These are phyloP conservation scores for Trachurus trachurus DNA, from an alignment of 2,797 vertebrate genomes.

Conservation along the genomic window DNA sequence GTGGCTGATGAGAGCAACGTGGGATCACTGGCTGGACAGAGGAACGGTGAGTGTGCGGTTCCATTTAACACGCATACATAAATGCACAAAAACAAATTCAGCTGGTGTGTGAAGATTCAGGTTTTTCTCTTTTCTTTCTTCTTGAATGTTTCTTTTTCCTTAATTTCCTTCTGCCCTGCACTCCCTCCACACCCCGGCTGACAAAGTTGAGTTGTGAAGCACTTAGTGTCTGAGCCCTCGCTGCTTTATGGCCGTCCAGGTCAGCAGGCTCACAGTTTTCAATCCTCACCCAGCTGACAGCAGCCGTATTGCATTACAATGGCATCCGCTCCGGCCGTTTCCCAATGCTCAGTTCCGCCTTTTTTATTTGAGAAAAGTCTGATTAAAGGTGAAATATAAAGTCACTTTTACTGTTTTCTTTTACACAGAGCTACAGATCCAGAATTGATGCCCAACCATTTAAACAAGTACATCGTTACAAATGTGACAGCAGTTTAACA, in stretches of 20 bases:
- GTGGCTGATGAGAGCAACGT: conserved; percentile 95
- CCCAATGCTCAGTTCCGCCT: conserved; percentile 8
- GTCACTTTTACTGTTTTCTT: conserved; percentile 11
- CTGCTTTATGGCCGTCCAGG: conserved; percentile 66
- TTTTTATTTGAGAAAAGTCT: conserved; percentile 46
- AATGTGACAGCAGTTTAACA: neutral
- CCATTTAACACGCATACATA: neutral
- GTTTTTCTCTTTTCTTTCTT: neutral
- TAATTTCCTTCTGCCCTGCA: neutral
- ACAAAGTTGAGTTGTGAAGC: conserved; percentile 74
- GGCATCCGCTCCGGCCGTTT: conserved; percentile 11
- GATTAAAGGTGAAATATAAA: conserved; percentile 34
- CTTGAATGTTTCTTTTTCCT: conserved; percentile 2
- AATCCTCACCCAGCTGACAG: conserved; percentile 69
- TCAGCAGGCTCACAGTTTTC: conserved; percentile 60
- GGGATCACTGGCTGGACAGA: conserved; percentile 84
- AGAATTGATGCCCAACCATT: neutral
- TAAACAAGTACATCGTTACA: neutral
- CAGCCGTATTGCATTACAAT: conserved; percentile 46
- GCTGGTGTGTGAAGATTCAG: neutral
- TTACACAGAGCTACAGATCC: neutral
- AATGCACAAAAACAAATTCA: neutral
- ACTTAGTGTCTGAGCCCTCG: conserved; percentile 66
- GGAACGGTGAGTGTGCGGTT: conserved; percentile 85
- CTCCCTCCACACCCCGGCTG: conserved; percentile 10